Conservation (phyloP, 2,888 invertebrate genomes). For the Rotaria magnacalcarata region DNA sequence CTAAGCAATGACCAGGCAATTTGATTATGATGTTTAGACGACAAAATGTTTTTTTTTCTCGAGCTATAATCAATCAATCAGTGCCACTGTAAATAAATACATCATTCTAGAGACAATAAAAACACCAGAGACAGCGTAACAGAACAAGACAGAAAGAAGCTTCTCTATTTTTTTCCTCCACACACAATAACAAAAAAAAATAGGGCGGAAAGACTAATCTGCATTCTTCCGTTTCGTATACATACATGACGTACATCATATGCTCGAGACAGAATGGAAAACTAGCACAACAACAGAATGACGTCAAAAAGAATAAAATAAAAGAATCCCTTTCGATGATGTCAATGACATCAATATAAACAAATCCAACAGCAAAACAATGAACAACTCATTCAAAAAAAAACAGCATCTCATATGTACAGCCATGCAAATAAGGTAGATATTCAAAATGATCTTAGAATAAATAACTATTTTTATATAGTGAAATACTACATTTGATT, state of each 20-base stretch:
- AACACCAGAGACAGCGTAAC: neutral
- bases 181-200: neutral
- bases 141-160: neutral
- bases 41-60: neutral
- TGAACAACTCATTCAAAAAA: neutral
- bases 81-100: neutral
- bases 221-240: constrained; percentile 16
- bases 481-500: too few species aligned
- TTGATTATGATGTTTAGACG: neutral
- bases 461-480: too few species aligned
- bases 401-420: neutral
- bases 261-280: neutral
- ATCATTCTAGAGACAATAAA: too few species aligned
- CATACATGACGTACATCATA: neutral
- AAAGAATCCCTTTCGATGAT: neutral
- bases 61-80: neutral
- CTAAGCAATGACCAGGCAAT: too few species aligned
- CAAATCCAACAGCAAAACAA: neutral
- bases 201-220: neutral
- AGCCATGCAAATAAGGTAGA: too few species aligned
- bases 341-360: neutral
- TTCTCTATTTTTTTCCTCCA: neutral
- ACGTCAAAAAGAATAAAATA: neutral
- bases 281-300: neutral
- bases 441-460: too few species aligned